A percentile compares a stretch with the other conserved stretches of the same genome.
phyloP scores from a whole-genome alignment of 2,113 vertebrate species.

The Hylia prasina region DNA sequence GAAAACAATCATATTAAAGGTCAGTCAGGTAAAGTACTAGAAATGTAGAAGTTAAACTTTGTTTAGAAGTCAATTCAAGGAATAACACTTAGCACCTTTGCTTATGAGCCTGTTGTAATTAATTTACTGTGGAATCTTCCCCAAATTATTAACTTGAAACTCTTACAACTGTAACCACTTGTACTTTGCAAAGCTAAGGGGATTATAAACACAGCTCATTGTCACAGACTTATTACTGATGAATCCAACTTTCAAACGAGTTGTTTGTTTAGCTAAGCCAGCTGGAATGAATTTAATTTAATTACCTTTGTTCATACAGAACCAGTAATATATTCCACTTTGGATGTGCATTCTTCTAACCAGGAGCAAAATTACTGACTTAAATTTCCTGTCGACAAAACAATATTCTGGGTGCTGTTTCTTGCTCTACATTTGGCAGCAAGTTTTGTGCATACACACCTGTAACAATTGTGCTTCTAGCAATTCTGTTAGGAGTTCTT shows the following conservation, averaged over 20 bases:
- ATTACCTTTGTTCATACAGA: constrained; percentile 4
- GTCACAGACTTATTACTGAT: not conserved
- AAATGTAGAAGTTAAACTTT: not conserved
- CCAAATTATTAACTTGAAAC: not conserved
- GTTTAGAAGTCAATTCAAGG: not conserved
- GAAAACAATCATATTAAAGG: constrained; percentile 32
- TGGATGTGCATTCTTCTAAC: not conserved
- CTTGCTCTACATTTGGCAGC: not conserved
- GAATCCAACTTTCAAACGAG: constrained; percentile 16
- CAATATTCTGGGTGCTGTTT: not conserved
- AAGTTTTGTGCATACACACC: not conserved
- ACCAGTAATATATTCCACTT: not conserved
- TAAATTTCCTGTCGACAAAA: not conserved
- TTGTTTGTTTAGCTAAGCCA: constrained; percentile 41
- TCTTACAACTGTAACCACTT: not conserved
- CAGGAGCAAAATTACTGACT: not conserved
- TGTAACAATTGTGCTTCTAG: not conserved
- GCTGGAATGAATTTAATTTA: constrained; percentile 18
- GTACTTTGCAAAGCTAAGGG: constrained; percentile 1
- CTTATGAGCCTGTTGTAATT: not conserved
- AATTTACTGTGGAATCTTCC: not conserved
- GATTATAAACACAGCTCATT: not conserved
- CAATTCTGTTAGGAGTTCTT: not conserved
- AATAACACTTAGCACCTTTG: not conserved
- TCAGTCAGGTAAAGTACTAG: not conserved